Evolutionary conservation across 2,113 vertebrate species (phyloP).

Genomic region (Polypterus senegalus): DNA sequence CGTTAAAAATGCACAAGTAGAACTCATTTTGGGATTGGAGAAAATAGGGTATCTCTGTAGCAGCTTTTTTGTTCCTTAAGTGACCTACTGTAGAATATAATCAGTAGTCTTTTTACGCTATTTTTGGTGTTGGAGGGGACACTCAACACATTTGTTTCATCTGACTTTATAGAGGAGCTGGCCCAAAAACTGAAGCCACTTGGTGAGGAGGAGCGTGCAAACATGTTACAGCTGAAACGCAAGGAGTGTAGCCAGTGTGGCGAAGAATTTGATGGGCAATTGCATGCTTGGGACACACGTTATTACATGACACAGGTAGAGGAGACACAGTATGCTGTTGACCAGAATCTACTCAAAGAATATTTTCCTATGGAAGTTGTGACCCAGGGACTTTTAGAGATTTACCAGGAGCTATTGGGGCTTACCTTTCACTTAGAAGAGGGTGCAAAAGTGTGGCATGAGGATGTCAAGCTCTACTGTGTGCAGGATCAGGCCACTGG

Average conservation of each 20-base stretch:
- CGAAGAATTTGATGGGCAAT: slow-evolving; percentile 52
- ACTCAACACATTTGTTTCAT: too few species aligned
- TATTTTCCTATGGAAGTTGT: slow-evolving; percentile 95
- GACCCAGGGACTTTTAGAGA: slow-evolving; percentile 74
- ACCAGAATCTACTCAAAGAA: slow-evolving; percentile 90
- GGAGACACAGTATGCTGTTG: slow-evolving; percentile 80
- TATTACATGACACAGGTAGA: slow-evolving; percentile 98
- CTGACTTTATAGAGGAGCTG: slow-evolving; percentile 63
- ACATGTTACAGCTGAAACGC: slow-evolving; percentile 75
- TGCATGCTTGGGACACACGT: slow-evolving; percentile 88
- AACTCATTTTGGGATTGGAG: too few species aligned
- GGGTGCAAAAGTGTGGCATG: slow-evolving; percentile 67
- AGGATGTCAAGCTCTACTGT: slow-evolving; percentile 73
- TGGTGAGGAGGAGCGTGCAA: slow-evolving; percentile 68
- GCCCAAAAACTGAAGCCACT: slow-evolving; percentile 71
- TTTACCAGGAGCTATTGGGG: slow-evolving; percentile 90
- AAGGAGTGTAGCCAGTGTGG: slow-evolving; percentile 65
- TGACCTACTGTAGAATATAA: too few species aligned
- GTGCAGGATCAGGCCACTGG: slow-evolving; percentile 59
- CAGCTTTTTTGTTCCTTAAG: too few species aligned
- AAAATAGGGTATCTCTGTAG: too few species aligned
- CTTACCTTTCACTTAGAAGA: slow-evolving; percentile 69
- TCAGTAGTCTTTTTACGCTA: too few species aligned
- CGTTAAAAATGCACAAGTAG: too few species aligned
- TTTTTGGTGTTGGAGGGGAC: too few species aligned